Evolutionary conservation across 2,113 vertebrate genomes (phyloP).

Genomic region (Tyrannus savana): DNA sequence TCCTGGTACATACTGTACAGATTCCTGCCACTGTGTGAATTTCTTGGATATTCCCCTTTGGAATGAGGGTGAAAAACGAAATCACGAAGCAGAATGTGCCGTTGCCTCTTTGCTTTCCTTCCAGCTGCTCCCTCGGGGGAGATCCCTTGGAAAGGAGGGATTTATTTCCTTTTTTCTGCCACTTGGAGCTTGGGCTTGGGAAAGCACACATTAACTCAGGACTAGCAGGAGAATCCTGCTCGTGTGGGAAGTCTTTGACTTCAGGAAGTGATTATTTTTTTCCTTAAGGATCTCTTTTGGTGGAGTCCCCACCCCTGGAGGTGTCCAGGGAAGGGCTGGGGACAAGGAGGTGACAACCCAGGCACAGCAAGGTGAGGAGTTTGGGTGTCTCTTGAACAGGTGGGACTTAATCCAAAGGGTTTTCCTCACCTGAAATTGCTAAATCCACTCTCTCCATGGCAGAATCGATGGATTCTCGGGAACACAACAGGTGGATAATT

Average conservation of each 20-base stretch:
- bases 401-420: neutral
- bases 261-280: neutral
- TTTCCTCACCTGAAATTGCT: neutral
- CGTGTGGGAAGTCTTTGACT: neutral
- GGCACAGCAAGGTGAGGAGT: neutral
- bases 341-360: neutral
- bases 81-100: neutral
- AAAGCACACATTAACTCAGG: rapidly evolving
- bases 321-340: neutral
- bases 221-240: neutral
- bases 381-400: neutral
- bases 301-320: neutral
- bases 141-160: neutral
- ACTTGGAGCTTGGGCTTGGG: no score
- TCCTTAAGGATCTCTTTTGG: rapidly evolving
- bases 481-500: neutral
- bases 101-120: neutral
- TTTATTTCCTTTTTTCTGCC: neutral
- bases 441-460: neutral
- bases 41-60: neutral
- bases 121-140: neutral
- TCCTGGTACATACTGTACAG: neutral
- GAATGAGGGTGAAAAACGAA: neutral
- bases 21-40: neutral
- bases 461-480: neutral